Evolutionary conservation across 2,113 vertebrate species (phyloP).

Genomic region (Orthonyx spaldingii): DNA sequence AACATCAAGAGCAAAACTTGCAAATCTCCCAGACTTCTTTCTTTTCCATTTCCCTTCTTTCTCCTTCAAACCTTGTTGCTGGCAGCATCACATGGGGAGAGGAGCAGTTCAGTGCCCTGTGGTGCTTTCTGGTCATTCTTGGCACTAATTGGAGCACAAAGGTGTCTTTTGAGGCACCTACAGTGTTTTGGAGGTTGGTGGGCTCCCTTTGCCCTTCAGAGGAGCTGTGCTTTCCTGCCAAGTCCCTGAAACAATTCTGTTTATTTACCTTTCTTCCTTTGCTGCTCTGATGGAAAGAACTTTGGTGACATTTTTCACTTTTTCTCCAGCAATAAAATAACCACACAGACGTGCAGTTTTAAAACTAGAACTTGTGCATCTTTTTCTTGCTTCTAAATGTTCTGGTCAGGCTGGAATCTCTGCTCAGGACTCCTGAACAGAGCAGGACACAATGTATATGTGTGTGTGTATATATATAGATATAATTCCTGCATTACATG

Average conservation of each 20-base stretch:
- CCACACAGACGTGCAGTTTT: not conserved
- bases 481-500: not conserved
- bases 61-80: not conserved
- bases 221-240: not conserved
- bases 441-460: not conserved
- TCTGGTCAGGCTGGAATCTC: not conserved
- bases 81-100: not conserved
- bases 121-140: not conserved
- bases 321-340: not conserved
- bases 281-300: not conserved
- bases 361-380: not conserved
- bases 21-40: not conserved
- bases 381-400: not conserved
- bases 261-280: not conserved
- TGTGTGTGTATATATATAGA: not conserved
- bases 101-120: not conserved
- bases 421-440: not conserved
- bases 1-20: not conserved
- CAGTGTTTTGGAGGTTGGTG: not conserved
- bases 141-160: fast-evolving
- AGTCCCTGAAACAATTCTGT: not conserved
- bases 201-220: not conserved
- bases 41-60: not conserved
- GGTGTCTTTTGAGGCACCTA: not conserved
- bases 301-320: not conserved